Base-by-base conservation (phyloP, 2,113 vertebrate genomes). In the Caranx ignobilis region DNA sequence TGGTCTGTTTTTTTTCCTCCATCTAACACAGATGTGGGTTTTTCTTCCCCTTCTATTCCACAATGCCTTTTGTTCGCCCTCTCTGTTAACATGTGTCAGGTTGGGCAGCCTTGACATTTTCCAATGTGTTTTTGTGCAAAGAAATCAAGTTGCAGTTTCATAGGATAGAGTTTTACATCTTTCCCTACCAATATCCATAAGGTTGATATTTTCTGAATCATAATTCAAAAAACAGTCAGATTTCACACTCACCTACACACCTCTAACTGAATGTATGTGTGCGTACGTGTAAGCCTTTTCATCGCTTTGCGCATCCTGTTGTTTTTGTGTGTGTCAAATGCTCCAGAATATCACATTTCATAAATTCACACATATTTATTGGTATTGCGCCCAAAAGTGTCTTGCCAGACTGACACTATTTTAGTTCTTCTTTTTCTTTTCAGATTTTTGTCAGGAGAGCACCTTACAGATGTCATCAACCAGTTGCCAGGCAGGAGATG, bases 101-200 rank as follows among this genome's bases (percentile, higher is more conserved):
- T 83, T 86, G 80, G 86, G 90, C 82, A 89, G 89, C 91, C 91
- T 92, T 95, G 92, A 92, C 90, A 93, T 94, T 89, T 88, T 91
- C 77, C 81, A 87, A 68, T 77, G 59, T 81, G 76, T 80, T 87
- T 89, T 89, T 86, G 82, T 86, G 76, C 63, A 12, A 57, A 59
- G 60, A 82, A 88, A 89, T 88, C 68, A 84, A 86, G 75, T 81
- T 74, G 83, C 63, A 80, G 75, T 77, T 87, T 88, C 71, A 75
- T 37, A 55, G 76, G 41, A 79, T 71, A 37, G 47, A 12, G 47
- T 84, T 89, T 79, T 81, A 59, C 69, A 66, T 87, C 43, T 75
- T n/a, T 78, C 39, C 69, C 41, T 70, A 35, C 75, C 78, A 56
- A 52, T 34, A 64, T 67, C 31, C 43, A 57, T 77, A 71, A 73